A percentile compares a stretch with the other conserved stretches of the same genome.
phyloP scores from a whole-genome alignment of 2,113 vertebrate genomes.

The Ictalurus punctatus region DNA sequence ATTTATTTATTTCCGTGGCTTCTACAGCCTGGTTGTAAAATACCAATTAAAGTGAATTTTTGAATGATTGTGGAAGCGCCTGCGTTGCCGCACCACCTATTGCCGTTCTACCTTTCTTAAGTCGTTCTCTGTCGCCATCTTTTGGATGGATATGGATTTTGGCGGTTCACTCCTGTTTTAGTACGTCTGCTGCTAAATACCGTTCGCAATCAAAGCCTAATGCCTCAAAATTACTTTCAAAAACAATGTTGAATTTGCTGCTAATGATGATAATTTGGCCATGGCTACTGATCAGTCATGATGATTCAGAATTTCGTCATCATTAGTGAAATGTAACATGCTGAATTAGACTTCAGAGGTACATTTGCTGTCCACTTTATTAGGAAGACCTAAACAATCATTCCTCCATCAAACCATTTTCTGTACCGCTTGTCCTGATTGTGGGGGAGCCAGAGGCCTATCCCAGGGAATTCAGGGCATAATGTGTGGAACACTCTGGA shows the following conservation, averaged over 20 bases:
- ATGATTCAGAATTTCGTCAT: background rate
- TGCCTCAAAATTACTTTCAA: background rate
- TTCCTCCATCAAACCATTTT: too few relatives aligned
- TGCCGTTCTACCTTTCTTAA: background rate
- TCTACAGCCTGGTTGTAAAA: background rate
- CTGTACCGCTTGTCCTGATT: too few relatives aligned
- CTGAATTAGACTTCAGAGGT: background rate
- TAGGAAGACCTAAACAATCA: too few relatives aligned
- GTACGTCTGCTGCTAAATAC: background rate
- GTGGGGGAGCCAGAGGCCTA: too few relatives aligned
- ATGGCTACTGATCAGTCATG: background rate
- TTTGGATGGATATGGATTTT: background rate
- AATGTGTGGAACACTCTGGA: too few relatives aligned
- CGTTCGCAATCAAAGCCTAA: background rate
- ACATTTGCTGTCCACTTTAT: too few relatives aligned
- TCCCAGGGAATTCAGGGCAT: too few relatives aligned
- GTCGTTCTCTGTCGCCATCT: constrained; percentile 45
- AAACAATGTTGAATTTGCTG: background rate
- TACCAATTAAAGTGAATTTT: background rate
- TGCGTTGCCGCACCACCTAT: background rate
- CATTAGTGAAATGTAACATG: background rate
- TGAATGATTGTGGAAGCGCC: background rate
- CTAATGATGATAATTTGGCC: background rate
- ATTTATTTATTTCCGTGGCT: background rate
- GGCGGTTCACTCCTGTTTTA: background rate